These are phyloP conservation scores for Ennomos quercinarius DNA, from an alignment of 2,888 invertebrate genomes.

Conservation along the genomic window DNA sequence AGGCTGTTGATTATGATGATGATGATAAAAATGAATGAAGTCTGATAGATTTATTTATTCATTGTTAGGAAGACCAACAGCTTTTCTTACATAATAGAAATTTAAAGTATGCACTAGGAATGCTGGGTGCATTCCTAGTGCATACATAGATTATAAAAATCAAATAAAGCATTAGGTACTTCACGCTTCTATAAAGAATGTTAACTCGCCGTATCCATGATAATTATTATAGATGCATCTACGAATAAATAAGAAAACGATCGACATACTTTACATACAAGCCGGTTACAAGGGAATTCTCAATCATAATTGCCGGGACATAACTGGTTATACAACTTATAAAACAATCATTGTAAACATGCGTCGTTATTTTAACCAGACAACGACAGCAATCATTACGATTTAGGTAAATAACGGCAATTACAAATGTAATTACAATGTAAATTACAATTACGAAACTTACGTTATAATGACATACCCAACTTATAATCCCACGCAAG, in stretches of 20 bases:
- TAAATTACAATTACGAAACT: constrained; percentile 31
- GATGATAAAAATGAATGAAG: too few species aligned
- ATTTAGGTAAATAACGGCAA: constrained; percentile 24
- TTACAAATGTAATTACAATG: constrained; percentile 27
- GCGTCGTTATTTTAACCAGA: constrained; percentile 24
- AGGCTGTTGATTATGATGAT: too few species aligned
- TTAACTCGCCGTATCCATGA: constrained; percentile 14
- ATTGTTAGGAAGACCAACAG: too few species aligned
- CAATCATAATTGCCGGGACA: constrained; percentile 5
- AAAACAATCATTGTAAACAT: constrained; percentile 10
- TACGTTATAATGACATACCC: constrained; percentile 16
- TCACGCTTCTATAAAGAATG: constrained; percentile 6
- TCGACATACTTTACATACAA: constrained; percentile 19
- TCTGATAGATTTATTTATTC: too few species aligned
- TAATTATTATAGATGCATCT: constrained; percentile 14
- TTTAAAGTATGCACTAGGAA: too few species aligned
- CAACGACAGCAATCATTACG: constrained; percentile 21
- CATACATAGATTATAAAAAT: neutral
- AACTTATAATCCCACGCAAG: constrained; percentile 23
- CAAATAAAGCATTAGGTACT: constrained; percentile 27
- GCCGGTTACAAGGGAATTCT: constrained; percentile 10
- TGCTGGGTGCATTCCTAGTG: too few species aligned
- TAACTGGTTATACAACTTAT: constrained; percentile 20
- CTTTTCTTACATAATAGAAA: too few species aligned
- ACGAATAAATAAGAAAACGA: constrained; percentile 18